Conservation (phyloP, 92 coral and sea anemone genomes). For the Phenganax stokvisi region DNA sequence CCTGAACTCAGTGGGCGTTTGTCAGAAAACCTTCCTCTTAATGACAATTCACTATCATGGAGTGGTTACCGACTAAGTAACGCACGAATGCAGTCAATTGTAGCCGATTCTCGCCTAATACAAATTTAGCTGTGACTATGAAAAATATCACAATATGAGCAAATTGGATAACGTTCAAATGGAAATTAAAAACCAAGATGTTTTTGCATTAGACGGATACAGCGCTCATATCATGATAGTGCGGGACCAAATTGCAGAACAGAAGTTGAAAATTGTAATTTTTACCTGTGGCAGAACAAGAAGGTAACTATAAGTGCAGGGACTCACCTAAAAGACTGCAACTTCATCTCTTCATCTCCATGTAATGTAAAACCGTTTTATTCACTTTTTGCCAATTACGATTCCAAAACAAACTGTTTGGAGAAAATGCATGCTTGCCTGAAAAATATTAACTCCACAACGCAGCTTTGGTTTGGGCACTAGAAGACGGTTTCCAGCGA, state of each 20-base stretch:
- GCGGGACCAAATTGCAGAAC: background rate
- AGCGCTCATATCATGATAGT: background rate
- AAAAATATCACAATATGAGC: background rate
- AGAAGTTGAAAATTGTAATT: background rate
- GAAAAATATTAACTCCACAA: background rate
- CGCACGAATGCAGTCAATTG: background rate
- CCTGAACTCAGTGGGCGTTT: background rate
- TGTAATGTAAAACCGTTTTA: background rate
- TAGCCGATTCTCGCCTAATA: background rate
- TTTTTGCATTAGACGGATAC: no score
- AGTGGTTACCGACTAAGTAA: background rate
- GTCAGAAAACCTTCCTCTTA: background rate
- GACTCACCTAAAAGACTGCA: background rate
- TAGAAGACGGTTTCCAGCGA: no score
- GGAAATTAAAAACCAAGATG: background rate
- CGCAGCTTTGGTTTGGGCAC: constrained; percentile 12
- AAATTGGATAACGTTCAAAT: background rate
- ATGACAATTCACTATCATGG: background rate
- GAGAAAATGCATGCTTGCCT: background rate
- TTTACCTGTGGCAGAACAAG: background rate
- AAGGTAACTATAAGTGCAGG: background rate
- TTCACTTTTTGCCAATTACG: background rate
- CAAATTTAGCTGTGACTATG: constrained; percentile 6
- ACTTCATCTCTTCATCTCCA: background rate
- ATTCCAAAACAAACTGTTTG: background rate